Base-by-base conservation (phyloP, 1,140 invertebrate genomes). In the Ephestia elutella region DNA sequence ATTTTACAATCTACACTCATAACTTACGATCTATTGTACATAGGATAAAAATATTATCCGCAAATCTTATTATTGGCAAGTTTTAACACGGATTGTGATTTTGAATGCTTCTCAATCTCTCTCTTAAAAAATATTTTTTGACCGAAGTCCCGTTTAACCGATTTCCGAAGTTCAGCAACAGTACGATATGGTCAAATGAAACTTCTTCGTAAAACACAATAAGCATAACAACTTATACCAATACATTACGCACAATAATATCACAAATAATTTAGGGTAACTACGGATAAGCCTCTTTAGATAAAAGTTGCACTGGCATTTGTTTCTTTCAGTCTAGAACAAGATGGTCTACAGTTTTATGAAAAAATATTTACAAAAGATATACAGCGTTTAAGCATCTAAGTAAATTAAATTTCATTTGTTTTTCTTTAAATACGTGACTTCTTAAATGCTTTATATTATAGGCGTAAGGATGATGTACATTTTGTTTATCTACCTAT, bases 221-320 rank as follows among this genome's bases (percentile, higher is more conserved):
- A 32, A 32, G 30, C 9, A 18, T 63, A 63, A 60, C 62, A 58
- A 69, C 73, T 76, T 69, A 75, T 60, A 59, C 66, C 66, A 78
- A 76, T 69, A 75, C 58, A 55, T 72, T 62, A 74, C 74, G 69
- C 75, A 71, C 75, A 80, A 71, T 75, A 80, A 77, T 86, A 86
- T 86, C 83, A 85, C 83, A 86, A 75, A 86, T 86, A 86, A 86
- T 82, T 85, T 86, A 86, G 75, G 77, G 73, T 76, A 84, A 82
- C 76, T 76, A 78, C 65, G 56, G 68, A 65, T 75, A 74, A 73
- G 75, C 80, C 75, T 80, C 75, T 74, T 75, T 64, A 78, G 73
- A 78, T 68, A 65, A 56, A 25, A 59, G 56, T 56, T 55, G 35
- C 44, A 65, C 51, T 60, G 35, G 57, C 20, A 62, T 59, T 63